Evolutionary conservation across 2,113 vertebrate genomes (phyloP).

Genomic region (Gnathonemus longibarbis): DNA sequence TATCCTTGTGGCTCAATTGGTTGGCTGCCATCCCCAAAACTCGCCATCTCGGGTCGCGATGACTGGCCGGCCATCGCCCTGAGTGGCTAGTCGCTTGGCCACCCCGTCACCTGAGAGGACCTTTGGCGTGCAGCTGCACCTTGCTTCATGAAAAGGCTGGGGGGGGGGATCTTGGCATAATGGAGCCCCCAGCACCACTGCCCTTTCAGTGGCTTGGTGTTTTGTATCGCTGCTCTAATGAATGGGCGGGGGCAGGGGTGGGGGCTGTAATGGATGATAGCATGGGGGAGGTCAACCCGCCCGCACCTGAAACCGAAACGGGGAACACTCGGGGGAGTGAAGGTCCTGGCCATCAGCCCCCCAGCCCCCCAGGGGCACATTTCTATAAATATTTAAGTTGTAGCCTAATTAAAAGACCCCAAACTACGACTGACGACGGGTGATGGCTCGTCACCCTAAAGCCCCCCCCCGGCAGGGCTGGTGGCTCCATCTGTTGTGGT

Average conservation of each 20-base stretch:
- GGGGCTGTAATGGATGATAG: slow-evolving; percentile 1
- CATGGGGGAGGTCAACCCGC: not conserved
- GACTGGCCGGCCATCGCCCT: not conserved
- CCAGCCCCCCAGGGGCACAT: rapidly evolving
- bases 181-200: not conserved
- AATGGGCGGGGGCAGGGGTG: not conserved
- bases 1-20: not conserved
- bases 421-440: not conserved
- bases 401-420: slow-evolving; percentile 17
- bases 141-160: not conserved
- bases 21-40: not conserved
- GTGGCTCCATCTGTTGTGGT: not conserved
- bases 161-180: not conserved
- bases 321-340: slow-evolving; percentile 35
- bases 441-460: not conserved
- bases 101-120: not conserved
- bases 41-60: not conserved
- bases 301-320: slow-evolving; percentile 31
- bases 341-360: slow-evolving; percentile 29
- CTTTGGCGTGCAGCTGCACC: not conserved
- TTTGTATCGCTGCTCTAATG: slow-evolving; percentile 3
- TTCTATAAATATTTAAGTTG: slow-evolving; percentile 45
- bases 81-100: not conserved
- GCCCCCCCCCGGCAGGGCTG: too few relatives aligned
- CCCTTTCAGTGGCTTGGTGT: not conserved